Percentiles rank a stretch among this genome's conserved stretches.
Conservation (phyloP, 2,888 invertebrate genomes). For the Lysandra bellargus region DNA sequence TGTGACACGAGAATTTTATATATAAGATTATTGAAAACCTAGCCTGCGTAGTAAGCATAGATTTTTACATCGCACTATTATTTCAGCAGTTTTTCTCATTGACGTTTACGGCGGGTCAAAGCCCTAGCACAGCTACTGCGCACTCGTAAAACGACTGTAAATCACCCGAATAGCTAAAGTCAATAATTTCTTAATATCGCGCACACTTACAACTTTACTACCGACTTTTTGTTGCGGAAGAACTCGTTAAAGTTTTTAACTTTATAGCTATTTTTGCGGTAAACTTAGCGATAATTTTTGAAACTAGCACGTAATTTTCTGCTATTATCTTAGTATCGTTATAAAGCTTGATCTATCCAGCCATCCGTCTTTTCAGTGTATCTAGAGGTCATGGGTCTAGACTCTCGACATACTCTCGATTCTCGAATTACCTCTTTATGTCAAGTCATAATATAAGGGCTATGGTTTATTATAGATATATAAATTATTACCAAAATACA, state of each 20-base stretch:
- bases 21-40: neutral
- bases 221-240: neutral
- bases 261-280: neutral
- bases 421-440: neutral
- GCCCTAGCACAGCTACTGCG: slow-evolving; percentile 37
- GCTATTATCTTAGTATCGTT: neutral
- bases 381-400: too few species aligned
- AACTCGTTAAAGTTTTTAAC: neutral
- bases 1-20: too few species aligned
- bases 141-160: slow-evolving; percentile 31
- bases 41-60: neutral
- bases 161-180: slow-evolving; percentile 11
- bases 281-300: neutral
- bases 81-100: slow-evolving; percentile 37
- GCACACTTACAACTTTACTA: neutral
- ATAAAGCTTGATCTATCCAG: too few species aligned
- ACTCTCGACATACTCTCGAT: too few species aligned
- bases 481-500: neutral
- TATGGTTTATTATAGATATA: neutral
- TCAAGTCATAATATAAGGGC: neutral
- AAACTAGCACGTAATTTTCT: neutral
- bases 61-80: slow-evolving; percentile 34
- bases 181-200: slow-evolving; percentile 21
- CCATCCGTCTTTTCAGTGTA: too few species aligned
- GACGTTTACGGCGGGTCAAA: slow-evolving; percentile 40